These are phyloP conservation scores for Littorina saxatilis DNA, from an alignment of 1,140 invertebrate genomes.

Conservation along the genomic window DNA sequence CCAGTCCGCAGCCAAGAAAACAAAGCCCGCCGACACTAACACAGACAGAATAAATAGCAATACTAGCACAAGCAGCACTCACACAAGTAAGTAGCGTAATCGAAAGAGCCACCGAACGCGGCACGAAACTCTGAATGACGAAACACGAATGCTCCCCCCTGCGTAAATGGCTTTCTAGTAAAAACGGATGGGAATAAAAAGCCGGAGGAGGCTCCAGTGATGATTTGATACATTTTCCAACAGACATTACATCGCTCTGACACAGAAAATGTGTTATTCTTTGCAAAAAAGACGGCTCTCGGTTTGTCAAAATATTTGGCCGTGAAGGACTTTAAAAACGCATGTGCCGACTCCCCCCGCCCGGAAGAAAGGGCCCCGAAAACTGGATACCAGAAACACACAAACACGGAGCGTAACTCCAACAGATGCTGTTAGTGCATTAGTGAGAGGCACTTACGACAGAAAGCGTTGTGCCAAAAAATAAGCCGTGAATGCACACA, in stretches of 20 bases:
- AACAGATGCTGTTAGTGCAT: conserved; percentile 30
- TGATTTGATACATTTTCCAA: conserved; percentile 35
- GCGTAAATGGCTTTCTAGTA: conserved; percentile 22
- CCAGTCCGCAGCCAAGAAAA: no score
- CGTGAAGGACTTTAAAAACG: conserved; percentile 32
- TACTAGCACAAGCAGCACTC: no score
- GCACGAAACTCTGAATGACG: no score
- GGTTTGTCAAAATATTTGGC: conserved; percentile 41
- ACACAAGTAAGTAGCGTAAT: no score
- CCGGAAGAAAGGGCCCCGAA: neutral
- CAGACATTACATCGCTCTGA: conserved; percentile 26
- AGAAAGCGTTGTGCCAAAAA: conserved; percentile 10
- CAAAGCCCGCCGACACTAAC: no score
- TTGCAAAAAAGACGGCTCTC: conserved; percentile 26
- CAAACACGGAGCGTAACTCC: conserved; percentile 25
- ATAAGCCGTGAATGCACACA: neutral
- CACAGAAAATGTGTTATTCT: conserved; percentile 26
- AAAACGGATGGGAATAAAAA: neutral
- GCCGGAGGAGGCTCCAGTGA: neutral
- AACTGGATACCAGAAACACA: conserved; percentile 35
- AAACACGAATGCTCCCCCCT: neutral
- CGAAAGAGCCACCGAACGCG: no score
- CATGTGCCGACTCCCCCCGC: conserved; percentile 3
- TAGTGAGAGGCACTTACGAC: conserved; percentile 14
- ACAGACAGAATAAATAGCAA: no score